Evolutionary conservation across 2,113 vertebrate species (phyloP).

Genomic region (Catagonus wagneri): DNA sequence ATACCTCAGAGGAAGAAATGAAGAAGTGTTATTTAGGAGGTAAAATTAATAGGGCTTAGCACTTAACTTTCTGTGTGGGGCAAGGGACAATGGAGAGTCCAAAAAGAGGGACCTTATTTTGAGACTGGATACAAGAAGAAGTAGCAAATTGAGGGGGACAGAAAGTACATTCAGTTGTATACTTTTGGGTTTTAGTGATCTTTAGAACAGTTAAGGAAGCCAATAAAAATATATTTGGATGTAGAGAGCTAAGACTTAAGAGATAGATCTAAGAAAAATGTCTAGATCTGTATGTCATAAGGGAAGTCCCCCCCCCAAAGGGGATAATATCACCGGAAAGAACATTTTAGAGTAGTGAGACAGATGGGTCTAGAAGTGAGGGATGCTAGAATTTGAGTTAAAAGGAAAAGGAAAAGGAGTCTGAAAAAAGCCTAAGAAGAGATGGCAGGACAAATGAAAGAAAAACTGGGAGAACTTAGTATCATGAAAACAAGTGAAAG

Average conservation of each 20-base stretch:
- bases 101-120: background rate
- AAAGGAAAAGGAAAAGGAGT: background rate
- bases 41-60: background rate
- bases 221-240: background rate
- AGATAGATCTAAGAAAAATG: background rate
- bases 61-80: background rate
- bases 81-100: background rate
- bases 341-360: background rate
- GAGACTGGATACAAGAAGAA: background rate
- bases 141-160: background rate
- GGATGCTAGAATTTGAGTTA: background rate
- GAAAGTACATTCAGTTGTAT: background rate
- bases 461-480: background rate
- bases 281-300: background rate
- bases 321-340: background rate
- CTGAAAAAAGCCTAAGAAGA: background rate
- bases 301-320: background rate
- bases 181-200: background rate
- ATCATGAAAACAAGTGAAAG: conserved; percentile 8
- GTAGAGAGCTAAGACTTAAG: background rate
- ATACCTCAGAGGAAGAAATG: background rate
- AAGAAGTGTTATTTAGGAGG: background rate
- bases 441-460: background rate
- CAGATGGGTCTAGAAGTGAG: background rate
- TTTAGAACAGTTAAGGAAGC: background rate